Evolutionary conservation across 2,797 vertebrate genomes (phyloP).

Genomic region (Podargus strigoides): DNA sequence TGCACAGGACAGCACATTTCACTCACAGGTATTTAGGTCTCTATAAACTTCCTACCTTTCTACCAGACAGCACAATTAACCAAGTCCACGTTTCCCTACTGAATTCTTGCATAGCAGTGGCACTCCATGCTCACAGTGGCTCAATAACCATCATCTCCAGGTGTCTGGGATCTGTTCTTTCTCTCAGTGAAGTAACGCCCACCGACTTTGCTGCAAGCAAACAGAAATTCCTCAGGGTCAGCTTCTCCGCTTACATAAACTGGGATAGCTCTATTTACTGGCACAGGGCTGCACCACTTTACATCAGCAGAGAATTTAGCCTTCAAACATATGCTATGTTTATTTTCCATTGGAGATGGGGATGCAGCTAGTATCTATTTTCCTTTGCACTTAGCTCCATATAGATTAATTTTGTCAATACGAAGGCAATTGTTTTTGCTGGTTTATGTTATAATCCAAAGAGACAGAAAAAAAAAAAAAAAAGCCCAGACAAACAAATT

Average conservation of each 20-base stretch:
- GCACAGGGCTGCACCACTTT: background rate
- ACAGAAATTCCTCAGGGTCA: background rate
- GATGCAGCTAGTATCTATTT: background rate
- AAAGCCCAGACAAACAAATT: background rate
- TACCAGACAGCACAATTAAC: background rate
- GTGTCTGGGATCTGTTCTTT: background rate
- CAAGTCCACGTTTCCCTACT: background rate
- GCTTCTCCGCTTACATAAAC: background rate
- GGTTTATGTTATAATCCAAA: background rate
- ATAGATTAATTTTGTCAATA: background rate
- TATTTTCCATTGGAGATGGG: constrained; percentile 13
- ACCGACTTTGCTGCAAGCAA: background rate
- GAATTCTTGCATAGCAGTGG: accelerated
- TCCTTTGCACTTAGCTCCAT: background rate
- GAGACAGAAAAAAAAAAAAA: background rate
- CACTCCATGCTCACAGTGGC: background rate
- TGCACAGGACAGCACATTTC: background rate
- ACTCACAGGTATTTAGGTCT: background rate
- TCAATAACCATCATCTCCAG: background rate
- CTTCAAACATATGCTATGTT: background rate
- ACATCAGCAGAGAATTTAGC: background rate
- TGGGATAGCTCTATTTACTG: background rate
- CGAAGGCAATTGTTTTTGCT: background rate
- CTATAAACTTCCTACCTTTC: background rate
- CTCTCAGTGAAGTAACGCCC: background rate